Evolutionary conservation across 2,113 vertebrate species (phyloP).

Genomic region (Saimiri boliviensis): DNA sequence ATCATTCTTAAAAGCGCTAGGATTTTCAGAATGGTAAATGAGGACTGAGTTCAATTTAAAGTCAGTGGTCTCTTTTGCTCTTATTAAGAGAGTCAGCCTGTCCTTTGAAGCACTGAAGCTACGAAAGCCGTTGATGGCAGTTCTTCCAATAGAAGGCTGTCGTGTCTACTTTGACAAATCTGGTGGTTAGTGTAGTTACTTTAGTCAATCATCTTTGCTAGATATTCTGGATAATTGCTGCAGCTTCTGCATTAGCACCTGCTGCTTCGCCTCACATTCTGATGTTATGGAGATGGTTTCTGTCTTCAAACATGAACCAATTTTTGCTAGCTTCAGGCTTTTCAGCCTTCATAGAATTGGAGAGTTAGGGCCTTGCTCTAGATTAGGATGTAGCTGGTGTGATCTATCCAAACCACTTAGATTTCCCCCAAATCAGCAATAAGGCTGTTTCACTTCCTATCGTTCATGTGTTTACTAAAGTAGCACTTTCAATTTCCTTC

Average conservation of each 20-base stretch:
- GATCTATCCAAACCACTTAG: too few relatives aligned
- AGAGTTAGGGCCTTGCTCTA: neutral
- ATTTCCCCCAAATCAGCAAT: too few relatives aligned
- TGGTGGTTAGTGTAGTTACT: neutral
- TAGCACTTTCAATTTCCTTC: too few relatives aligned
- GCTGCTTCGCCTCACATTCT: neutral
- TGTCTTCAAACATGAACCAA: neutral
- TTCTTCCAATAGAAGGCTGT: neutral
- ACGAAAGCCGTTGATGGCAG: neutral
- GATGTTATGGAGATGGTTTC: neutral
- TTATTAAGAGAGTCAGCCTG: too few relatives aligned
- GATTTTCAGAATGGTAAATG: too few relatives aligned
- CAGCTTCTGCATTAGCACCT: neutral
- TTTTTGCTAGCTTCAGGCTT: neutral
- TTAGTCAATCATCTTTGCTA: neutral
- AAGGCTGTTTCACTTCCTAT: too few relatives aligned
- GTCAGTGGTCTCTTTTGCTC: too few relatives aligned
- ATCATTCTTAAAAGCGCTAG: too few relatives aligned
- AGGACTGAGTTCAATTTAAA: too few relatives aligned
- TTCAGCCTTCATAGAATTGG: neutral
- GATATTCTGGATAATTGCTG: neutral
- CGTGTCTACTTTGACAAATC: neutral
- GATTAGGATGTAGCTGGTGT: too few relatives aligned
- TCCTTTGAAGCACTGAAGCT: too few relatives aligned
- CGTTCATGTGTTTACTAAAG: too few relatives aligned